Base-by-base conservation (phyloP, 2,113 vertebrate species). In the Eptatretus burgeri region DNA sequence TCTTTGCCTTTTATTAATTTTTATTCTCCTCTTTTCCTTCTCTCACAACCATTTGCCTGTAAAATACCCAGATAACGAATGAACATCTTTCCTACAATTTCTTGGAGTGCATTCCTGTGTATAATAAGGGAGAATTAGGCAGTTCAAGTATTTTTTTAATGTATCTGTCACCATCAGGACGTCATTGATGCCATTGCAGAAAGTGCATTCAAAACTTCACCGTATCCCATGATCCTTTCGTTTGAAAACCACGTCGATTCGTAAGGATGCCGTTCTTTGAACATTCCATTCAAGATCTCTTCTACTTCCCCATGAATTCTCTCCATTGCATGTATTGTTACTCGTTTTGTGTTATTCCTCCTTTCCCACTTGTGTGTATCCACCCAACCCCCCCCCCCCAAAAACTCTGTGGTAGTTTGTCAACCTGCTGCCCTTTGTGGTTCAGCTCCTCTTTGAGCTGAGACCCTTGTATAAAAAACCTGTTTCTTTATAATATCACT, bases 181-280 rank as follows among this genome's bases (percentile, higher is more conserved):
- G 91, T 84, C 67, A 85, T 95, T 1, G 89, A 98, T 68, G 91
- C 91, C 63, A 96, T 98, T 50, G 82, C 82, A 51, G 93, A 96
- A 74, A 86, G 86, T 49, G 85, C 93, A 64, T 98, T 98, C 73
- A 98, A 98, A 77, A 96, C 84, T 1, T 96, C 93, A 16, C 79
- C 76, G 1, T 96, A 84, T 65, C 93, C 93, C 0, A 69, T 98
- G 51, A 77, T 98, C 71, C 77, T 98, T 70, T 96, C 93, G 10
- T 98, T 98, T 2, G 93, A 98, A 74, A 98, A 96, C 73, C 93
- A 98, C 0, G 89, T 98, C 62, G 91, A 96, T 74, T 86, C 86
- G 93, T 96, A 77, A 78, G 85, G 79, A 71, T 60, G 65, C 18
- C 18, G 11, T 2, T 20, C 1, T 10, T 50, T 50, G 49, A 51